Base-by-base conservation (phyloP, 2,797 vertebrate species). In the Diplodus sargus region DNA sequence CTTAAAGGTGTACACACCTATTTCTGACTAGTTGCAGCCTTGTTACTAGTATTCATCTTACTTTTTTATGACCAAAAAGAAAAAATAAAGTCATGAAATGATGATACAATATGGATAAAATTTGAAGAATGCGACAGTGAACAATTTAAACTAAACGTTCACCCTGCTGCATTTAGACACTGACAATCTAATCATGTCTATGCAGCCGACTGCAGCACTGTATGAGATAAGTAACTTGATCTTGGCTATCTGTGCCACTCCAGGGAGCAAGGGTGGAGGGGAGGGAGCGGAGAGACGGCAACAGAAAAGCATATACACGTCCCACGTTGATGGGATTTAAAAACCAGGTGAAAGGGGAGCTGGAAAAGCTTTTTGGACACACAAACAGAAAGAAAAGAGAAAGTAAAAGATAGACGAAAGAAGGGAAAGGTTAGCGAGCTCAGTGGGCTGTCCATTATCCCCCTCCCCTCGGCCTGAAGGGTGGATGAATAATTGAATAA, bases 401-500 rank as follows among this genome's bases (percentile, higher is more conserved):
- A 56, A 48, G 59, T 22, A 34, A 11, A 69, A 63, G 20, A 66
- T 1, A 80, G 23, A 63, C 45, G 13, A 76, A 60, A 65, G 18
- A 14, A 17, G 18, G 39, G 25, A 30, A 18, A 61, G 45, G 28
- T 39, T 56, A 51, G 59, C 14, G 43, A 82, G 67, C 73, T 79
- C 62, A 69, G 62, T 71, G 69, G 73, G 56, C 66, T 54, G 79
- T 84, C 84, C 70, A 76, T 85, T 85, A 81, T 58, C 60, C 67
- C 47, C 74, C 69, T 68, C 72, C 70, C 39, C 54, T 68, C 71
- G 64, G 80, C 60, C 90, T 85, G 79, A 88, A 80, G 85, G 88
- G 83, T 64, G 51, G 74, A 95, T 95, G 83, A 95, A 95, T 95
- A 93, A 95, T 95, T 95, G 58, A 95, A 92, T 91, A 89, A 88